Evolutionary conservation across 2,888 invertebrate species (phyloP), one percentile per base, ranked within the genome.

Genomic region (Sialis fuliginosa): DNA sequence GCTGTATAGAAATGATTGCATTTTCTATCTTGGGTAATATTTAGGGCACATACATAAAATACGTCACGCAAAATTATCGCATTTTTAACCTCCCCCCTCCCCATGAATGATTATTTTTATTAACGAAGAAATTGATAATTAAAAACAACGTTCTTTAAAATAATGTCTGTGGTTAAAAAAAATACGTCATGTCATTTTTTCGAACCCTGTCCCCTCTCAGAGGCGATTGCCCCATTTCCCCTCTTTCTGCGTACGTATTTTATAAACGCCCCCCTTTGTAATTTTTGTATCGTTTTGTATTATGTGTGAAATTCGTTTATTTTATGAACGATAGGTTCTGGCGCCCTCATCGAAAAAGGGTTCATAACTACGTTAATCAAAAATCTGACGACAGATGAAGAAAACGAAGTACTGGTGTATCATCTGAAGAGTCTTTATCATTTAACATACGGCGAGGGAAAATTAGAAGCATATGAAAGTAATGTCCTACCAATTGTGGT

Each of bases 1-100:
- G 55, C 35, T 57, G 63, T 43, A 46, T 69, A 12, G 64, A 66
- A 54, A 60, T 56, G 50, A 49, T 69, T 6, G 57, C 67, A 10
- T 30, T 42, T 4, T 6, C 7, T 4, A 30, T 13, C 22, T 30
- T 31, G 9, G 42, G 42, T 42, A 42, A 30, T 6, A 30, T 22
- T 42, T 22, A 22, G 22, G 22, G 22, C 2, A 2, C 22, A 22
- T 22, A 2, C 4, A 22, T 22, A 22, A 22, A 22, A 22, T 22
- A 22, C 22, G 22, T 22, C 22, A 22, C 4, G 22, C 22, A 22
- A 22, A 22, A 22, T 22, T 22, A 22, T 22, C 22, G n/a, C 22
- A 22, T 22, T 22, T 22, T 22, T n/a, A n/a, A n/a, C n/a, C n/a
- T n/a, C n/a, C n/a, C n/a, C n/a, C n/a, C n/a, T n/a, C n/a, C n/a